phyloP scores from a whole-genome alignment of 2,113 vertebrate genomes.

The Piprites chloris region DNA sequence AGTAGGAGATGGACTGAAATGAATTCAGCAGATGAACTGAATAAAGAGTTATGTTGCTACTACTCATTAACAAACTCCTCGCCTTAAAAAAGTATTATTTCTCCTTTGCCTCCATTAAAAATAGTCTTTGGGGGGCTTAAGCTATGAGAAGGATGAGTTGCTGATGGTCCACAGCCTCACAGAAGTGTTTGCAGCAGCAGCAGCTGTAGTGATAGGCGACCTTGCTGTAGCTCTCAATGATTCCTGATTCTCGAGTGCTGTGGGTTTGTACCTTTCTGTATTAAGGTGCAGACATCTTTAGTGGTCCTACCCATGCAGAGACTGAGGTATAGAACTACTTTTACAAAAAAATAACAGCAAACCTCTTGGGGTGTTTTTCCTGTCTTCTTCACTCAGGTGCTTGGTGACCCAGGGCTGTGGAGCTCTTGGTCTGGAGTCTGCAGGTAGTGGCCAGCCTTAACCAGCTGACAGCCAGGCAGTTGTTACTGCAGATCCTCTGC shows the following conservation, averaged over 20 bases:
- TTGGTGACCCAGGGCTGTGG: rapidly evolving
- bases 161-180: neutral
- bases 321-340: neutral
- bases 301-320: neutral
- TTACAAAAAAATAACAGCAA: neutral
- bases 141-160: neutral
- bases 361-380: neutral
- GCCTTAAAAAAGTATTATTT: neutral
- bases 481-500: neutral
- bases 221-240: rapidly evolving
- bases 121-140: rapidly evolving
- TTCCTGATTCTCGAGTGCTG: rapidly evolving
- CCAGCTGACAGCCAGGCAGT: neutral
- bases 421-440: neutral
- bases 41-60: neutral
- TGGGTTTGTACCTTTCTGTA: neutral
- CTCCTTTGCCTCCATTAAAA: neutral
- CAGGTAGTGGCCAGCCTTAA: neutral
- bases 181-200: neutral
- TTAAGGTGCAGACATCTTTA: neutral
- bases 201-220: neutral
- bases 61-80: neutral
- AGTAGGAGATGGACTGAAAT: neutral
- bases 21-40: neutral
- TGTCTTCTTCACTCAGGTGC: neutral